Base-by-base conservation (phyloP, 2,797 vertebrate genomes). In the Lacerta viridis region DNA sequence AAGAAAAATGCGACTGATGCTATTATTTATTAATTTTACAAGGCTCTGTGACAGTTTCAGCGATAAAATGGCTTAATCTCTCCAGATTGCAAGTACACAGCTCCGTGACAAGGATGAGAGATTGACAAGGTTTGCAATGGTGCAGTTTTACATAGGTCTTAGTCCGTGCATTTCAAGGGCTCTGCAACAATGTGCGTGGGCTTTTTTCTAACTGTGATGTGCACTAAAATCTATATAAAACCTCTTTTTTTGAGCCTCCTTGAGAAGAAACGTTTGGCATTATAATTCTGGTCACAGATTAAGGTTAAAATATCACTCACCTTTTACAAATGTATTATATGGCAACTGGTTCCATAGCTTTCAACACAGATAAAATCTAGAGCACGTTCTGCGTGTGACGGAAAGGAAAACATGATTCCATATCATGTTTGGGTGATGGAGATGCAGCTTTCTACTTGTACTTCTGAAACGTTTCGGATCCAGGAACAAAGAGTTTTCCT, bases 341-440 rank as follows among this genome's bases (percentile, higher is more conserved):
- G 95, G 91, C 91, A 95, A 80, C 92, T 90, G 94, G 84, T 96
- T 95, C 95, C 96, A 95, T 95, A 91, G 92, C 92, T 95, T 96
- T 97, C 96, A 97, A 95, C 95, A 90, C 90, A 96, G 96, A 97
- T 96, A 96, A 97, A 97, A 96, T 96, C 94, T 96, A 94, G 96
- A 95, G 95, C 92, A 95, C 95, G 95, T 97, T 96, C 95, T 96
- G 25, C 90, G 77, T 96, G 93, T 94, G 93, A 95, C 95, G 95
- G 92, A 92, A 96, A 76, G 90, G 94, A 91, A 93, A 96, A 95
- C 95, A 95, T 92, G 94, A 94, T 95, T 96, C 94, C 91, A 87
- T 94, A 95, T 97, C 96, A 95, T 96, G 95, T 91, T 96, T 93
- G 93, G 90, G 95, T 95, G 95, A 94, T 91, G 95, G 88, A 95